Conservation (phyloP, 2,888 invertebrate species). For the Phrixothrix hirtus region DNA sequence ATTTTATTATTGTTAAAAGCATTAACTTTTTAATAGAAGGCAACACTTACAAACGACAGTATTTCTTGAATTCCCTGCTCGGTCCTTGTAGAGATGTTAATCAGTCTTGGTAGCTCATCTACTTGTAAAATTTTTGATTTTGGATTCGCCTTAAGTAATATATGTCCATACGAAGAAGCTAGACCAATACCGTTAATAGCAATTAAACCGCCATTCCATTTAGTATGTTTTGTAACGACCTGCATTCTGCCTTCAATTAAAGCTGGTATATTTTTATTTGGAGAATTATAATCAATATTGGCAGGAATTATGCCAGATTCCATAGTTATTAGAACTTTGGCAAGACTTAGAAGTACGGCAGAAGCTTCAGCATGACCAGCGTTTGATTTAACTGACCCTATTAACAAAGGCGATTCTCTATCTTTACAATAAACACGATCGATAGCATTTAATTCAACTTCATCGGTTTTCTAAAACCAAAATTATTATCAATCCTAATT, state of each 20-base stretch:
- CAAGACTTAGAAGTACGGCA: constrained; percentile 83
- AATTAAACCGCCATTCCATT: constrained; percentile 85
- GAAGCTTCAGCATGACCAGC: constrained; percentile 97
- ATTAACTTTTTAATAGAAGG: too few species aligned
- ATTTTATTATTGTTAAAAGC: too few species aligned
- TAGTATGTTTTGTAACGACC: constrained; percentile 79
- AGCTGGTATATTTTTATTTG: constrained; percentile 88
- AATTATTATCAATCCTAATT: too few species aligned
- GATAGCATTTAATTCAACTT: constrained; percentile 89
- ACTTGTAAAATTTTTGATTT: constrained; percentile 62
- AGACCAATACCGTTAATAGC: constrained; percentile 98
- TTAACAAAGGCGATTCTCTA: constrained; percentile 74
- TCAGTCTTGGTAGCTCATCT: constrained; percentile 66
- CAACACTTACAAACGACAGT: constrained; percentile 57
- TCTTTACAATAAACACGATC: constrained; percentile 86
- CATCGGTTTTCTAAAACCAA: constrained; percentile 46
- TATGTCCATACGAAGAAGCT: constrained; percentile 92
- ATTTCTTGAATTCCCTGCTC: constrained; percentile 73
- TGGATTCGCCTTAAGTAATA: constrained; percentile 79
- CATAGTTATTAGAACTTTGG: constrained; percentile 90
- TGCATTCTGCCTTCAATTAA: constrained; percentile 75
- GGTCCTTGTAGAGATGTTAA: constrained; percentile 83
- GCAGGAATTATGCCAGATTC: constrained; percentile 85
- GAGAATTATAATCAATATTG: constrained; percentile 84
- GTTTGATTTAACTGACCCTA: constrained; percentile 96